phyloP scores from a whole-genome alignment of 2,113 vertebrate genomes.

The Nyctereutes procyonoides region DNA sequence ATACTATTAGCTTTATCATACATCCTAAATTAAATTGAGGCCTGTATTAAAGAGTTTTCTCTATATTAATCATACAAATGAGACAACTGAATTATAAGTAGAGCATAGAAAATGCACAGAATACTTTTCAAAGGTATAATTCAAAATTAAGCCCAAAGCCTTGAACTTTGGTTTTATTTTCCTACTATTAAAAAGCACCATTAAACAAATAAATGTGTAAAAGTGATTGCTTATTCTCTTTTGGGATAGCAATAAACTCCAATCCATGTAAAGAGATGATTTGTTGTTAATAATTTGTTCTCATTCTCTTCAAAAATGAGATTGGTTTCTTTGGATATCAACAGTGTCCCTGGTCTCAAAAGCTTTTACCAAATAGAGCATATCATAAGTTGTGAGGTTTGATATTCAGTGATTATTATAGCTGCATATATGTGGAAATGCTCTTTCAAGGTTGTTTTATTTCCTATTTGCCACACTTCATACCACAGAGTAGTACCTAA shows the following conservation, averaged over 20 bases:
- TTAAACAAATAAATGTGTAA: not conserved
- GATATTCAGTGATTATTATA: conserved; percentile 40
- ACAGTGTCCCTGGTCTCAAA: not conserved
- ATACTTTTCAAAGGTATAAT: not conserved
- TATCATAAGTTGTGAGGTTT: conserved; percentile 58
- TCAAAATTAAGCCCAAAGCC: conserved; percentile 16
- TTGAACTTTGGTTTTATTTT: conserved; percentile 3
- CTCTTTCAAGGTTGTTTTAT: conserved; percentile 66
- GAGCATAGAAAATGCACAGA: not conserved
- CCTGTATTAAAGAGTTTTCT: not conserved
- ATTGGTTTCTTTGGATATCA: conserved; percentile 36
- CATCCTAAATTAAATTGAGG: conserved; percentile 10
- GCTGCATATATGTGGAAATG: conserved; percentile 59
- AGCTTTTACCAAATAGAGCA: conserved; percentile 11
- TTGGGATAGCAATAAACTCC: not conserved
- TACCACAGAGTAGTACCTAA: conserved; percentile 75
- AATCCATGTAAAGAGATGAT: not conserved
- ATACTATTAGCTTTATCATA: not conserved
- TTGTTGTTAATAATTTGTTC: conserved; percentile 6
- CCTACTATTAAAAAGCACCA: not conserved
- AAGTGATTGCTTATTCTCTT: not conserved
- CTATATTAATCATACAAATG: not conserved
- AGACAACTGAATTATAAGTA: not conserved
- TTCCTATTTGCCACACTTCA: conserved; percentile 73
- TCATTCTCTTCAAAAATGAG: conserved; percentile 1